Conservation (phyloP, 2,113 vertebrate genomes). For the Otis tarda region DNA sequence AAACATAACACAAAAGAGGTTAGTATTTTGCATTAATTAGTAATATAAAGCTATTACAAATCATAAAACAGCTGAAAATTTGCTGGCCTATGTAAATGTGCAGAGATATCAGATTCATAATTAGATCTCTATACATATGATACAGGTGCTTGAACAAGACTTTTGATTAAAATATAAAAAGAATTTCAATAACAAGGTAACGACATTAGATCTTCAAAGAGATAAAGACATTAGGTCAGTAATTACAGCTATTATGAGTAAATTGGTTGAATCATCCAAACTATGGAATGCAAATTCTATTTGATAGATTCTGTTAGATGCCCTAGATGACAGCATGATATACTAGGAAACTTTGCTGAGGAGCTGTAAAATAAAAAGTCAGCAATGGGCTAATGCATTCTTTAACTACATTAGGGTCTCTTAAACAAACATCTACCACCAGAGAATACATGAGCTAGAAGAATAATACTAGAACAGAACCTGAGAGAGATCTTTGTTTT, state of each 20-base stretch:
- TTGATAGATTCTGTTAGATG: background rate
- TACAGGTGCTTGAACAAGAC: background rate
- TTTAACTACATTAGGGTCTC: background rate
- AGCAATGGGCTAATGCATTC: background rate
- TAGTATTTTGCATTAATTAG: background rate
- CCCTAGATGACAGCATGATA: accelerated
- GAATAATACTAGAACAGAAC: background rate
- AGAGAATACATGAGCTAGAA: background rate
- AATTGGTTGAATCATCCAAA: background rate
- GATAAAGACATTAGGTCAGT: background rate
- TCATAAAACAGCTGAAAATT: background rate
- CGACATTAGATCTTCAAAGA: background rate
- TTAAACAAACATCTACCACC: background rate
- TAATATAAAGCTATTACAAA: background rate
- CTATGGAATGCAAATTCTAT: background rate
- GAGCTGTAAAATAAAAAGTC: background rate
- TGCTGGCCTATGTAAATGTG: background rate
- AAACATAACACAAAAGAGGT: background rate
- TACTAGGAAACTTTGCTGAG: background rate
- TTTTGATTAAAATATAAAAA: background rate
- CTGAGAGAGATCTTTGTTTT: background rate
- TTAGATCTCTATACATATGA: background rate
- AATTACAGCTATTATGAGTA: background rate
- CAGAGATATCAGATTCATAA: background rate
- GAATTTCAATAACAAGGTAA: background rate